Evolutionary conservation across 2,797 vertebrate genomes (phyloP).

Genomic region (Tangara arthus): DNA sequence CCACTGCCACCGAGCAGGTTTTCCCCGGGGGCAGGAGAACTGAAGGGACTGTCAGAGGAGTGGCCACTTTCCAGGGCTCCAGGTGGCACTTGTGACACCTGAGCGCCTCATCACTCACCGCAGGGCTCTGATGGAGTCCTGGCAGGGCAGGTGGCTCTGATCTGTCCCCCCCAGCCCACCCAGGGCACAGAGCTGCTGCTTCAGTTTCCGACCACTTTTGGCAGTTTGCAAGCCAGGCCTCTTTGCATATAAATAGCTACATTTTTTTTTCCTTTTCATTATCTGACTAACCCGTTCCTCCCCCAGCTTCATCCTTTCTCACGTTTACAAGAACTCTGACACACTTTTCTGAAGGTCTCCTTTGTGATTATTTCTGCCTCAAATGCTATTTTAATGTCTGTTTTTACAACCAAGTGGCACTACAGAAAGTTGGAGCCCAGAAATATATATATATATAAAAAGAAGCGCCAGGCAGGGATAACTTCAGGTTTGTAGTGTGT

Average conservation of each 20-base stretch:
- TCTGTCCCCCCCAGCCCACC: not conserved
- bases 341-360: not conserved
- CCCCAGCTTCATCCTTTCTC: not conserved
- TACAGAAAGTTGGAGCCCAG: not conserved
- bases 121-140: accelerated
- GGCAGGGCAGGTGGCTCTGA: not conserved
- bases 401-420: not conserved
- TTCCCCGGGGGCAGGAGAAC: accelerated
- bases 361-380: not conserved
- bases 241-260: conserved; percentile 28
- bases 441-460: not conserved
- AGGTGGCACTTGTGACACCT: accelerated
- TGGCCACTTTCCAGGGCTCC: not conserved
- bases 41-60: accelerated
- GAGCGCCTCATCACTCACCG: accelerated
- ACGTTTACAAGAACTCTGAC: not conserved
- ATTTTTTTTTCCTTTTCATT: not conserved
- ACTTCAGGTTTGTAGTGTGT: not conserved
- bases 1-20: not conserved
- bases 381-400: not conserved
- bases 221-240: not conserved
- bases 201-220: not conserved
- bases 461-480: not conserved
- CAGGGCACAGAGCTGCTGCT: not conserved
- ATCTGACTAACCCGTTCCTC: conserved; percentile 10